A percentile compares a stretch with the other conserved stretches of the same genome.
Conservation (phyloP, 92 coral and sea anemone species). For the Palythoa grandiflora region DNA sequence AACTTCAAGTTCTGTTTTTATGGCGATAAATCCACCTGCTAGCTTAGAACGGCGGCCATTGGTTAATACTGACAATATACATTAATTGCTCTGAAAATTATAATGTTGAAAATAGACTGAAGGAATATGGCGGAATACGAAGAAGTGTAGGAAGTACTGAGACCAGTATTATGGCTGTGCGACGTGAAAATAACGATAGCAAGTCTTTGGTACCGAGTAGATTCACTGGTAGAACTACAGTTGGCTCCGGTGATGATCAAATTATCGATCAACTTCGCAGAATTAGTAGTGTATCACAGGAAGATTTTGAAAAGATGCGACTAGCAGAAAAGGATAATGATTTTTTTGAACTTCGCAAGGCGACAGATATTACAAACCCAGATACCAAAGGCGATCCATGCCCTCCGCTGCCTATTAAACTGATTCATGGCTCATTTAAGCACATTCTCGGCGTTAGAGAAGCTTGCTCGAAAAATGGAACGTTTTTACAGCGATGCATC, state of each 20-base stretch:
- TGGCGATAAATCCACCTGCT: conserved; percentile 85
- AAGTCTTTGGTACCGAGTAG: conserved; percentile 79
- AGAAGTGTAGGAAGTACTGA: conserved; percentile 57
- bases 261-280: conserved; percentile 91
- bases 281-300: conserved; percentile 95
- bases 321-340: conserved; percentile 98
- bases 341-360: conserved; percentile 94
- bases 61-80: conserved; percentile 78
- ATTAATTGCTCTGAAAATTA: conserved; percentile 84
- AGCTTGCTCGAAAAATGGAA: conserved; percentile 98
- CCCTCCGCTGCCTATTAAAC: conserved; percentile 93
- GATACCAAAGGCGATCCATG: conserved; percentile 97
- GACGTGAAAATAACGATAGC: conserved; percentile 72
- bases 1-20: conserved; percentile 75
- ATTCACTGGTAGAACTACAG: conserved; percentile 64
- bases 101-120: conserved; percentile 73
- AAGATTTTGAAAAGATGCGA: conserved; percentile 98
- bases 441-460: conserved; percentile 95
- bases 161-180: conserved; percentile 83
- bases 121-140: conserved; percentile 90
- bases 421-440: conserved; percentile 93
- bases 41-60: conserved; percentile 47
- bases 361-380: conserved; percentile 96
- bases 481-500: conserved; percentile 93
- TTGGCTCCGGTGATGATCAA: conserved; percentile 71